Evolutionary conservation across 1,140 invertebrate species (phyloP).

Genomic region (Pemphigus obesinymphae): DNA sequence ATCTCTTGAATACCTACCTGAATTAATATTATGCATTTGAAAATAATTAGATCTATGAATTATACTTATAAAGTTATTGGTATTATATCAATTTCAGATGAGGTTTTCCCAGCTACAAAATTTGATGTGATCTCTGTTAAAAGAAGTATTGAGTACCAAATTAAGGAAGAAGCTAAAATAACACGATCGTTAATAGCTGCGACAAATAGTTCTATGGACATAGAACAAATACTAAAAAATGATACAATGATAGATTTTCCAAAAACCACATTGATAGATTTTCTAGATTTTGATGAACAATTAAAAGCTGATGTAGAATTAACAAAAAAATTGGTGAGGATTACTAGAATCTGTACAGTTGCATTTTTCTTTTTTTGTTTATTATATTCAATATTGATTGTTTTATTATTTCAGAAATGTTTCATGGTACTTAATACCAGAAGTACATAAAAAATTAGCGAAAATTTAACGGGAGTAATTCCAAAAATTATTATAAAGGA

Average conservation of each 20-base stretch:
- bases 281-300: not conserved
- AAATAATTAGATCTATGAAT: not conserved
- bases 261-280: not conserved
- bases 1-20: too few species aligned
- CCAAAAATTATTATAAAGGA: not conserved
- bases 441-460: not conserved
- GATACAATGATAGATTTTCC: not conserved
- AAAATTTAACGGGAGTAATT: not conserved
- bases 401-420: not conserved
- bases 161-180: not conserved
- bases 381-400: not conserved
- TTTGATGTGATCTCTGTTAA: not conserved
- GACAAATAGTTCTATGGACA: not conserved
- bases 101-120: not conserved
- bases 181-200: not conserved
- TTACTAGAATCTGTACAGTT: not conserved
- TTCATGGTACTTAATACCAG: not conserved
- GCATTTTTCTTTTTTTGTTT: not conserved
- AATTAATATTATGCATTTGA: not conserved
- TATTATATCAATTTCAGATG: not conserved
- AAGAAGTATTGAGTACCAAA: not conserved
- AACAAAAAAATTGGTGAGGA: not conserved
- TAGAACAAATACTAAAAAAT: not conserved
- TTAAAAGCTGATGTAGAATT: not conserved
- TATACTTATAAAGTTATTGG: not conserved